A percentile compares a stretch with the other conserved stretches of the same genome.
phyloP scores from a whole-genome alignment of 2,888 invertebrate genomes.

The Tortrix viridana region DNA sequence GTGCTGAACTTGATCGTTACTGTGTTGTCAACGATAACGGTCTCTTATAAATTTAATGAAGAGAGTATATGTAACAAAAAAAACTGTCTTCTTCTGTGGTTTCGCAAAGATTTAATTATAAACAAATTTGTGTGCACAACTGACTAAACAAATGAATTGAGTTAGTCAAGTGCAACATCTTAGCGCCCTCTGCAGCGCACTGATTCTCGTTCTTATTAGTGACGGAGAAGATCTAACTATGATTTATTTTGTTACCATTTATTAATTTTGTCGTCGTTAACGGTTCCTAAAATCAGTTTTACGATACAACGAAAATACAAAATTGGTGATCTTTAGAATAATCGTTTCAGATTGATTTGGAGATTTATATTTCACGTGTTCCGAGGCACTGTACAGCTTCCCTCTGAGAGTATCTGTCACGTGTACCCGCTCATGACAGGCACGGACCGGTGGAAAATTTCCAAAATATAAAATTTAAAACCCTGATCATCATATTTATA shows the following conservation, averaged over 20 bases:
- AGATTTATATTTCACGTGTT: neutral
- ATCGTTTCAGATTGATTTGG: neutral
- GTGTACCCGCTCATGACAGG: neutral
- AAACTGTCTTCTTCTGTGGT: no score
- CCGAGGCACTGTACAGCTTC: neutral
- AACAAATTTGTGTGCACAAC: no score
- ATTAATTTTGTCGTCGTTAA: slow-evolving; percentile 22
- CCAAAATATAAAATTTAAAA: slow-evolving; percentile 23
- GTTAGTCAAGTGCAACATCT: slow-evolving; percentile 44
- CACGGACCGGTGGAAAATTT: slow-evolving; percentile 1
- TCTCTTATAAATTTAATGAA: no score
- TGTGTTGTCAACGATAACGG: no score
- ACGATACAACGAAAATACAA: neutral
- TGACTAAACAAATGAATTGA: no score
- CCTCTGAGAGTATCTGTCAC: slow-evolving; percentile 6
- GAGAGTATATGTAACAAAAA: no score
- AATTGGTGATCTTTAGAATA: neutral
- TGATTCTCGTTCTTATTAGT: slow-evolving; percentile 64
- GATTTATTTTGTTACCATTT: slow-evolving; percentile 34
- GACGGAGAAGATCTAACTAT: slow-evolving; percentile 54
- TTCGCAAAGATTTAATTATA: no score
- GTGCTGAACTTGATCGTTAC: no score
- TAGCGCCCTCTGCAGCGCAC: slow-evolving; percentile 48
- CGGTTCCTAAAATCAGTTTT: slow-evolving; percentile 10
- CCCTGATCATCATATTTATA: slow-evolving; percentile 23